Conservation (phyloP, 2,888 invertebrate species). For the Actias luna region DNA sequence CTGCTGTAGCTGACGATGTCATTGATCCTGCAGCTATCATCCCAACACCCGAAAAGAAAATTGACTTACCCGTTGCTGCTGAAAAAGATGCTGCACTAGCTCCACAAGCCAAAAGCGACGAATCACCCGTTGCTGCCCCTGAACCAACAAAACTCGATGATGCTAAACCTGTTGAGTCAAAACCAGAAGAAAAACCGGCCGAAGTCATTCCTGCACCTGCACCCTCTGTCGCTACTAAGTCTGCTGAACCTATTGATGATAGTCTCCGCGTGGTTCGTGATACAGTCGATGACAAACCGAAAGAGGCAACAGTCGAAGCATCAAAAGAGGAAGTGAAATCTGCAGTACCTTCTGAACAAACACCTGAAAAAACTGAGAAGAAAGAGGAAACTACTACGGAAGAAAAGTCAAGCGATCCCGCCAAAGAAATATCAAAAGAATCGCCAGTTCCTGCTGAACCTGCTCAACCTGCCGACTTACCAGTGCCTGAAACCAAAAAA, state of each 20-base stretch:
- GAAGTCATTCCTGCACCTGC: slow-evolving; percentile 10
- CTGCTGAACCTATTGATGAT: slow-evolving; percentile 39
- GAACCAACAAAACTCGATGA: slow-evolving; percentile 29
- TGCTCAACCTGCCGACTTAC: slow-evolving; percentile 28
- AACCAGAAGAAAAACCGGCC: slow-evolving; percentile 28
- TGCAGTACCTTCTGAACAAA: slow-evolving; percentile 25
- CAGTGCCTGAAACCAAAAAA: slow-evolving; percentile 22
- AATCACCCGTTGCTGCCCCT: slow-evolving; percentile 28
- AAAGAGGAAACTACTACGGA: slow-evolving; percentile 1
- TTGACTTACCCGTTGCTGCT: slow-evolving; percentile 49
- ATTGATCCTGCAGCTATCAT: slow-evolving; percentile 52
- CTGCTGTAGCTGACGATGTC: slow-evolving; percentile 62
- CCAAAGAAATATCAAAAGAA: slow-evolving; percentile 22
- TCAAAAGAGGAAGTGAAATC: slow-evolving; percentile 25
- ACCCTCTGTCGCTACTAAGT: slow-evolving; percentile 24
- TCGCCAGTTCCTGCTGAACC: slow-evolving; percentile 23
- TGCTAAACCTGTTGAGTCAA: slow-evolving; percentile 27
- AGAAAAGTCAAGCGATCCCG: slow-evolving; percentile 22
- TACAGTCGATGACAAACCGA: slow-evolving; percentile 49
- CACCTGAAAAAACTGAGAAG: slow-evolving; percentile 25
- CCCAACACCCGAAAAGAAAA: slow-evolving; percentile 57
- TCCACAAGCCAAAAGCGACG: slow-evolving; percentile 44
- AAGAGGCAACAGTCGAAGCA: slow-evolving; percentile 24
- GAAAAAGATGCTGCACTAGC: slow-evolving; percentile 55
- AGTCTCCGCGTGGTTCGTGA: slow-evolving; percentile 62